A percentile compares a stretch with the other conserved stretches of the same genome.
Evolutionary conservation across 2,888 invertebrate genomes (phyloP).

Genomic region (Anthophora plumipes): DNA sequence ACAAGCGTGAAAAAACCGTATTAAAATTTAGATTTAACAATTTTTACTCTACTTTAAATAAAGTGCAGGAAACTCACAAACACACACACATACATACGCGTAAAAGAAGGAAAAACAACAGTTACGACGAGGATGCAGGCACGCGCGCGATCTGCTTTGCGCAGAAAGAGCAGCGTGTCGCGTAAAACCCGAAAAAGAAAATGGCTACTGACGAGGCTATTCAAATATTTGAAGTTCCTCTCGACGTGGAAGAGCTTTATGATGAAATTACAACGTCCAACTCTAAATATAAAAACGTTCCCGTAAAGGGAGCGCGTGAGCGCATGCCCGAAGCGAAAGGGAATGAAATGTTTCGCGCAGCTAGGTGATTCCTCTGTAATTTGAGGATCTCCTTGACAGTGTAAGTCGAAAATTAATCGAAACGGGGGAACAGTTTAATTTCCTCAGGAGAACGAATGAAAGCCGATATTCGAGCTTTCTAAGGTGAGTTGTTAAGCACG

Average conservation of each 20-base stretch:
- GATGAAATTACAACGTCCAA: slow-evolving; percentile 29
- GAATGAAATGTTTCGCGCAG: neutral
- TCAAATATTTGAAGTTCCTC: slow-evolving; percentile 50
- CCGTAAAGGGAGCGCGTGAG: neutral
- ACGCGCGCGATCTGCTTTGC: slow-evolving; percentile 2
- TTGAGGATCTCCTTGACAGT: neutral
- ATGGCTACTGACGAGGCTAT: slow-evolving; percentile 15
- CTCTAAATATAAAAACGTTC: slow-evolving; percentile 18
- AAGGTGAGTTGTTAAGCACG: neutral
- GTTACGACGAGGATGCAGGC: neutral
- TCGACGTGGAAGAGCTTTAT: slow-evolving; percentile 19
- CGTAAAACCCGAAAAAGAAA: slow-evolving; percentile 34
- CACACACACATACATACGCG: too few species aligned
- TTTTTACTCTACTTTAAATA: neutral
- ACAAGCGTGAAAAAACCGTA: neutral
- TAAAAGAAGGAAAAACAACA: neutral
- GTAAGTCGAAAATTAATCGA: slow-evolving; percentile 7
- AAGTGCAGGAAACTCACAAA: neutral
- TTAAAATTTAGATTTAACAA: slow-evolving; percentile 2
- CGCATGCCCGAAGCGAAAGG: neutral
- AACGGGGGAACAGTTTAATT: neutral
- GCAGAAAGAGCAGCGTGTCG: slow-evolving; percentile 10
- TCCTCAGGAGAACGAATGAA: neutral
- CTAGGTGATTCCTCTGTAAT: neutral
- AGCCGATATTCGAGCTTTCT: neutral